Conservation (phyloP, 2,113 vertebrate species). For the Rhea americana region DNA sequence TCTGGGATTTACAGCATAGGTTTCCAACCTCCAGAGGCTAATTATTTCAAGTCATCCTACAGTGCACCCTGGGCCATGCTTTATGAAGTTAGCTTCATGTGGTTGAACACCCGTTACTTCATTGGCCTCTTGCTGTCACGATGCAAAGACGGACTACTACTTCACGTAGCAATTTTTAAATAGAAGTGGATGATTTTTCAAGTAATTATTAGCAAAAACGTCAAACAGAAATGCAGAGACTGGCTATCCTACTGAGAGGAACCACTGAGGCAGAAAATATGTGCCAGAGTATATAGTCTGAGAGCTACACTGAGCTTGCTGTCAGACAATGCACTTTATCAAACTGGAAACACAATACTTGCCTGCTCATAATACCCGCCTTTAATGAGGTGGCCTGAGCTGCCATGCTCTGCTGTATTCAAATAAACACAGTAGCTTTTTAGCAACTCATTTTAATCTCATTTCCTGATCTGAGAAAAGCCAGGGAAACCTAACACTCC, state of each 20-base stretch:
- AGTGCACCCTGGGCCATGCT: slow-evolving; percentile 68
- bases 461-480: slow-evolving; percentile 59
- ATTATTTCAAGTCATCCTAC: slow-evolving; percentile 74
- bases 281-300: slow-evolving; percentile 17
- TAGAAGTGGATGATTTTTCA: slow-evolving; percentile 70
- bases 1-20: slow-evolving; percentile 60
- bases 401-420: slow-evolving; percentile 39
- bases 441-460: slow-evolving; percentile 58
- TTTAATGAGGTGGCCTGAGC: slow-evolving; percentile 53
- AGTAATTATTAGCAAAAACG: slow-evolving; percentile 76
- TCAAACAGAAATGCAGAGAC: slow-evolving; percentile 68
- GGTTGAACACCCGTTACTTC: slow-evolving; percentile 67
- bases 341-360: slow-evolving; percentile 41
- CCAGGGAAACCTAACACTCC: slow-evolving; percentile 27
- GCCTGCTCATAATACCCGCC: slow-evolving; percentile 47
- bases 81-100: slow-evolving; percentile 71
- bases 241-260: slow-evolving; percentile 69
- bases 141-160: slow-evolving; percentile 66
- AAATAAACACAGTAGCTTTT: slow-evolving; percentile 55
- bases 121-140: slow-evolving; percentile 64
- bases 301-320: slow-evolving; percentile 49
- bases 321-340: slow-evolving; percentile 62
- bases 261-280: slow-evolving; percentile 71
- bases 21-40: slow-evolving; percentile 72
- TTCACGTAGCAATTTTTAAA: slow-evolving; percentile 70